Conservation (phyloP, 2,888 invertebrate genomes). For the Fabriciana adippe region DNA sequence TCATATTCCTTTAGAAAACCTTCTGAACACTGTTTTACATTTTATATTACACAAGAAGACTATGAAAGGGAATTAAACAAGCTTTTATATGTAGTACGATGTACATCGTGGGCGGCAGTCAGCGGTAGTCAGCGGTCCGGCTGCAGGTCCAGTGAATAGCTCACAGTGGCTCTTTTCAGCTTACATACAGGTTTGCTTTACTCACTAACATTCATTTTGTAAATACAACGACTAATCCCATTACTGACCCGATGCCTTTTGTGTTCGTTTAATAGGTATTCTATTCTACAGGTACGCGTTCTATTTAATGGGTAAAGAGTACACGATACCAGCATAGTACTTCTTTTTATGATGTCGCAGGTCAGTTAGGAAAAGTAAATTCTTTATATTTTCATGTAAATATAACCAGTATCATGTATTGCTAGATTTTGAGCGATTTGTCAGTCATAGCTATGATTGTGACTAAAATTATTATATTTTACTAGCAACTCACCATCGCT, state of each 20-base stretch:
- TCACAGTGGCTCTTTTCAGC: constrained; percentile 8
- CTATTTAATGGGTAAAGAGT: constrained; percentile 3
- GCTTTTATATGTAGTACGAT: background rate
- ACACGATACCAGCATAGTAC: background rate
- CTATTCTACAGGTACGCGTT: no score
- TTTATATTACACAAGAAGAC: constrained; percentile 1
- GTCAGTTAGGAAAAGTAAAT: no score
- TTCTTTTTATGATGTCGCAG: no score
- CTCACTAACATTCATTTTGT: constrained; percentile 11
- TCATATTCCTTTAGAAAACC: background rate
- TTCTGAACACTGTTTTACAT: constrained; percentile 6
- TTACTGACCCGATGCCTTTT: constrained; percentile 6
- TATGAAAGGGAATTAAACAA: constrained; percentile 1
- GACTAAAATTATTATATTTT: no score
- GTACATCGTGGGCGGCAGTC: background rate
- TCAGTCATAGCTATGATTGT: no score
- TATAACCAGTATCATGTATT: no score
- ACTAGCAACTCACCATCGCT: no score
- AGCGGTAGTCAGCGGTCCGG: background rate
- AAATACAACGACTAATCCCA: constrained; percentile 10
- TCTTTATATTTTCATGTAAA: no score
- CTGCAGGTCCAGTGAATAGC: constrained; percentile 6
- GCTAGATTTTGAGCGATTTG: no score
- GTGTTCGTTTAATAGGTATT: background rate
- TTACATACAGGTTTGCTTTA: background rate